Percentiles rank a stretch among this genome's conserved stretches.
Evolutionary conservation across 2,797 vertebrate genomes (phyloP).

Genomic region (Sebastes baramenuke): DNA sequence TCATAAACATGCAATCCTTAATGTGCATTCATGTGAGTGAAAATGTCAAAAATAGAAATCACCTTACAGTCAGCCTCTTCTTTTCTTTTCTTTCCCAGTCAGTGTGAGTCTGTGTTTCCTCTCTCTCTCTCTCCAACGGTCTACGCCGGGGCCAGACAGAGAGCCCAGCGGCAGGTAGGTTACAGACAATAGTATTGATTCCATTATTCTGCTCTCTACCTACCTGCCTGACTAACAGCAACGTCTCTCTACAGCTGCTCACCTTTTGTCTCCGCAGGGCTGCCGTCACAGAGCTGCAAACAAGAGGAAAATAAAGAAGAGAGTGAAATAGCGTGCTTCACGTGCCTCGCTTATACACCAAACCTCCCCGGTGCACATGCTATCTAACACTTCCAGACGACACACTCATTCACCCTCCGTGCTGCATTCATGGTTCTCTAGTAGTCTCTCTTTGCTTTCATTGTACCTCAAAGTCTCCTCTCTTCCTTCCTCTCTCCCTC

Average conservation of each 20-base stretch:
- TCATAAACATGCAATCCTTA: neutral
- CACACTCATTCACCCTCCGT: slow-evolving; percentile 47
- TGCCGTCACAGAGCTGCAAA: slow-evolving; percentile 61
- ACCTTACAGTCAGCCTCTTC: slow-evolving; percentile 59
- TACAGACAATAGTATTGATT: slow-evolving; percentile 82
- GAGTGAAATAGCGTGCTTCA: slow-evolving; percentile 36
- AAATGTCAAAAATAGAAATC: slow-evolving; percentile 32
- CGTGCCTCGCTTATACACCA: slow-evolving; percentile 42
- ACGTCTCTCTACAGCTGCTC: slow-evolving; percentile 55
- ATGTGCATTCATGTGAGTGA: neutral
- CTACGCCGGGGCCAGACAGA: slow-evolving; percentile 74
- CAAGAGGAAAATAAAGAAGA: slow-evolving; percentile 38
- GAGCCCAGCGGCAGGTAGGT: slow-evolving; percentile 78
- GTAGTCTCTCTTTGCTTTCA: slow-evolving; percentile 53
- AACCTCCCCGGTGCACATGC: slow-evolving; percentile 44
- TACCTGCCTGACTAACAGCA: slow-evolving; percentile 65
- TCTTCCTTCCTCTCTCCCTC: slow-evolving; percentile 48
- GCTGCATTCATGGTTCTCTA: slow-evolving; percentile 57
- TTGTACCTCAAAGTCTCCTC: slow-evolving; percentile 45
- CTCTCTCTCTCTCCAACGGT: slow-evolving; percentile 49
- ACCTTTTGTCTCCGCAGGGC: slow-evolving; percentile 73
- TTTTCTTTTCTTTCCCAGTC: slow-evolving; percentile 47
- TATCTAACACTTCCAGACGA: slow-evolving; percentile 37
- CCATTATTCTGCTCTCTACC: slow-evolving; percentile 73
- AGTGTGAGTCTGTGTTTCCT: slow-evolving; percentile 52